Evolutionary conservation across 37 sponge, comb jelly and placozoan genomes (phyloP), one percentile per base, ranked within the genome.

Genomic region (Diacarnus erythraeanus): DNA sequence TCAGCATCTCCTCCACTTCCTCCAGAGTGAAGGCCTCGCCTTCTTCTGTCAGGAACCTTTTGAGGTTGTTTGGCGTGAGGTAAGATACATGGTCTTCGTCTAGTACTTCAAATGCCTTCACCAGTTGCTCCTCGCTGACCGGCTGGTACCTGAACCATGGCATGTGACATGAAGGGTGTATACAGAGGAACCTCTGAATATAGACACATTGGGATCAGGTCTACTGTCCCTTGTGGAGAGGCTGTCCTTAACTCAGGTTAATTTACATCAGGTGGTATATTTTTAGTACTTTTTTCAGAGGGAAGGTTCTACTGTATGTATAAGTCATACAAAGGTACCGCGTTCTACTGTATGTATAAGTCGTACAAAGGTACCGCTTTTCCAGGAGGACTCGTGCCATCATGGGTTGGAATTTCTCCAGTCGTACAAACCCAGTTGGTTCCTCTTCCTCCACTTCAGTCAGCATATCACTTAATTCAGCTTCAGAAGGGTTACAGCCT

Each of bases 361-460:
- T 6, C 51, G 12, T 12, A 47, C 51, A 47, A 47, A 47, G 12
- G 12, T 66, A 92, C 93, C 95, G 92, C 42, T 79, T 87, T 30
- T 97, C 95, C 64, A 89, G 41, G 15, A 97, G 80, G 5, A 94
- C 86, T 39, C 86, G 72, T 20, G 82, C 54, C 93, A 94, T 89
- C 77, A 97, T 87, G 56, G 98, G 98, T 66, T 94, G 88, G 65
- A 97, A 97, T 76, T 92, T 86, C 56, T 94, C 98, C 61, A 82
- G 90, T 0, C 93, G 35, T 18, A 97, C 71, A 51, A 88, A 97
- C 5, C 92, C 98, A 33, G 96, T 97, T 44, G 98, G 98, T 75
- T 97, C 98, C 2, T 97, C 98, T 38, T 97, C 98, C 71, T 97
- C 98, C 2, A 94, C 88, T 54, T 86, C 94, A 38, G 80, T 77